Base-by-base conservation (phyloP, 2,797 vertebrate species). In the Phylloscopus collybita region DNA sequence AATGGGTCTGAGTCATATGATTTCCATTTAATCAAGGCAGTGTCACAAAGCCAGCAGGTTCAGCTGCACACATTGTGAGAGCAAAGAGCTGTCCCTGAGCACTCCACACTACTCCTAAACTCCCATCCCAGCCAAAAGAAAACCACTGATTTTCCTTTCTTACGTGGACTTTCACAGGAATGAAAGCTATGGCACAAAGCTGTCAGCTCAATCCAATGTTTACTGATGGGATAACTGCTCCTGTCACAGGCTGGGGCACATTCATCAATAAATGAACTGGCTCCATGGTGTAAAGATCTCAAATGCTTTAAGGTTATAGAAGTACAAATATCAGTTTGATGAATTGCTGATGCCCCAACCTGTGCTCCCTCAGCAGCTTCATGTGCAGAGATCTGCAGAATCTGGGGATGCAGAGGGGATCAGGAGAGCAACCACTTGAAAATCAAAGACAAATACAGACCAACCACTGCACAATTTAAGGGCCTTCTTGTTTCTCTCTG, bases 1-100 rank as follows among this genome's bases (percentile, higher is more conserved):
- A 90, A 90, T 44, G 79, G 44, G 10, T 82, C 80, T 74, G 92
- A 95, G 64, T 92, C 94, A 92, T 18, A 60, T 16, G 44, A 47
- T 49, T 61, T 56, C 71, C 84, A 70, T 70, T 76, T 69, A n/a
- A 76, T 64, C 56, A 79, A 75, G 62, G 69, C 16, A 8, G n/a
- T 27, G 49, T 44, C 86, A 96, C 38, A 90, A 76, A 90, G 66
- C 22, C 81, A 88, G 64, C 36, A 36, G 32, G 42, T 79, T 67
- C 30, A 71, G 62, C 32, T 61, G 60, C 18, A 70, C 16, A 40
- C 30, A 6, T 1, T 4, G 18, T 66, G 38, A 54, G 20, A 60
- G 54, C 17, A 72, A 47, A 67, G 67, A 65, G 66, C 17, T 30
- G 11, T 1, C 25, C 14, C 53, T 64, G 40, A 90, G 50, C 26